A percentile compares a stretch with the other conserved stretches of the same genome.
These are phyloP conservation scores for Callospermophilus lateralis DNA, from an alignment of 2,113 vertebrate genomes.

Conservation along the genomic window DNA sequence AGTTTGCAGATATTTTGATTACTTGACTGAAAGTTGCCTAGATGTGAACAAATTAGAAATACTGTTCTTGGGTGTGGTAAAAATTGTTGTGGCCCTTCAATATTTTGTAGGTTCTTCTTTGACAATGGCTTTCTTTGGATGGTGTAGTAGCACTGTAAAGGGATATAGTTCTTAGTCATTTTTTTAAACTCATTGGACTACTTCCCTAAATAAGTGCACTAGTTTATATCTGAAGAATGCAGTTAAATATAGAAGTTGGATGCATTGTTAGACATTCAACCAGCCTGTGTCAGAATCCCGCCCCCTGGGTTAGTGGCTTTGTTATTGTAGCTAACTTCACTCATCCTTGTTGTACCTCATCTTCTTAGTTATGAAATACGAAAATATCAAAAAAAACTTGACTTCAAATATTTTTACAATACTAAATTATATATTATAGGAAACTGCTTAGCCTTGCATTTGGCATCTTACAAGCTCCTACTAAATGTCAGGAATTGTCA, in stretches of 20 bases:
- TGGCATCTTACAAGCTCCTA: background rate
- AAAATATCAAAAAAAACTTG: background rate
- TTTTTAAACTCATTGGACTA: background rate
- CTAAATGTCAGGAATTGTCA: background rate
- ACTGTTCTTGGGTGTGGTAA: background rate
- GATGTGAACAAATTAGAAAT: background rate
- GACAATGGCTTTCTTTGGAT: background rate
- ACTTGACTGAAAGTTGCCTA: background rate
- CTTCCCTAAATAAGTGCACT: constrained; percentile 1
- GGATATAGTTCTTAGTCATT: background rate
- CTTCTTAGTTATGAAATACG: background rate
- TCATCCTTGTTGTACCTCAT: background rate
- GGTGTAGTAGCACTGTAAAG: background rate
- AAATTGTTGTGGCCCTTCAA: background rate
- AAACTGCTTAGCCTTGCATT: background rate
- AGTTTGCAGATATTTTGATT: background rate
- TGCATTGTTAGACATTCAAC: background rate
- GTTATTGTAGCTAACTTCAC: background rate
- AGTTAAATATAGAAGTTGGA: background rate
- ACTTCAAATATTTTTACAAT: background rate
- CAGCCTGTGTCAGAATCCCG: background rate
- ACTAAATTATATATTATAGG: background rate
- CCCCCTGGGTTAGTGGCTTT: background rate
- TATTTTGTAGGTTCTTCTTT: background rate
- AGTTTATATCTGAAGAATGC: background rate